Evolutionary conservation across 2,888 invertebrate genomes (phyloP), one percentile per base, ranked within the genome.

Genomic region (Elmis aenea): DNA sequence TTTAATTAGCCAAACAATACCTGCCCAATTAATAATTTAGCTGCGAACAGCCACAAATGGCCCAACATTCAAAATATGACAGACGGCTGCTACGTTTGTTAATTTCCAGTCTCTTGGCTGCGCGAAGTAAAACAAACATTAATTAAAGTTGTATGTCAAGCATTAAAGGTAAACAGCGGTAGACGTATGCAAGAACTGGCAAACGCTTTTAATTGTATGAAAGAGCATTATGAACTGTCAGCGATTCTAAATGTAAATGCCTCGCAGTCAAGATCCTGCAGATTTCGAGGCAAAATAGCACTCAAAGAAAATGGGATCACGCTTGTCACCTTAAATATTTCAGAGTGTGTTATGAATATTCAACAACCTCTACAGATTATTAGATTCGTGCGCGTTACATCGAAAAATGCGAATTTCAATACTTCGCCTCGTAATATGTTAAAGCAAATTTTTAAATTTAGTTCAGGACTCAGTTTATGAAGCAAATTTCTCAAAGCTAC

Each of bases 241-340:
- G 45, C 44, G 35, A 43, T 49, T 45, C 44, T 45, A 46, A 45
- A 51, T 49, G 49, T 50, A 49, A 51, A 51, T 55, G 49, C 27
- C 35, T 22, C 18, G 30, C n/a, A 28, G 31, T 45, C 42, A 46
- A 46, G 48, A 46, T 52, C 50, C 50, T 52, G 51, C 51, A 48
- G 49, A 50, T 52, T 44, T 50, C 28, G 26, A 44, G 44, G 41
- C 38, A 39, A 33, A 42, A 52, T 47, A 40, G 49, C 45, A 49
- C 49, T 52, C 38, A 27, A 38, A 46, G 45, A 50, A 52, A 52
- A 52, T 52, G 48, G 48, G 48, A 51, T 54, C 52, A 54, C 49
- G 50, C 50, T 34, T 35, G 38, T 38, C 38, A 34, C 45, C 41
- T 40, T 45, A 42, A 50, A 48, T 41, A 46, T 48, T 49, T 45